These are phyloP conservation scores for Protobothrops flavoviridis DNA, from an alignment of 2,113 vertebrate genomes.

Conservation along the genomic window DNA sequence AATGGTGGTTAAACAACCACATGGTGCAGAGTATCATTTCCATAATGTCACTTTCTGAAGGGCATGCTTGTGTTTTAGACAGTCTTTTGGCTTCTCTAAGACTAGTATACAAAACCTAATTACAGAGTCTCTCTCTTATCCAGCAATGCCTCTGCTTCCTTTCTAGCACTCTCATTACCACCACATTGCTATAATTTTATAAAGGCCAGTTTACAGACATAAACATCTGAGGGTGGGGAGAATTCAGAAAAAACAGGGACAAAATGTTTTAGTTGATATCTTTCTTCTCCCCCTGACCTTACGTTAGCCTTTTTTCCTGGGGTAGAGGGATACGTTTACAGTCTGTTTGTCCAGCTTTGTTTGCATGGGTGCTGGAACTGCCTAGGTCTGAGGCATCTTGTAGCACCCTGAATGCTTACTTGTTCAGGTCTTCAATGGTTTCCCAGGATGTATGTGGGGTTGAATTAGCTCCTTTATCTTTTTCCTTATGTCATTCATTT, in stretches of 20 bases:
- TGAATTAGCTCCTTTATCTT: background rate
- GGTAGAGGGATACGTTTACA: background rate
- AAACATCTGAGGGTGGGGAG: background rate
- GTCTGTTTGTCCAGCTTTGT: background rate
- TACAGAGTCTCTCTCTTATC: constrained; percentile 22
- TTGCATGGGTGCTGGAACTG: background rate
- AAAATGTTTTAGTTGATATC: background rate
- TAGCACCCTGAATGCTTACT: background rate
- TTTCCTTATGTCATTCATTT: background rate
- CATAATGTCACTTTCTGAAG: constrained; percentile 59
- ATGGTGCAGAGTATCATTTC: constrained; percentile 37
- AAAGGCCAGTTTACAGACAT: background rate
- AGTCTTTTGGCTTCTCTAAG: constrained; percentile 39
- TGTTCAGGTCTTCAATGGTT: background rate
- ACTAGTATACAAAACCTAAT: constrained; percentile 39
- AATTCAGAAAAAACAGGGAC: background rate
- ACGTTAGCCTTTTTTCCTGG: background rate
- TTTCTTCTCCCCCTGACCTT: background rate
- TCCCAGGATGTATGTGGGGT: background rate
- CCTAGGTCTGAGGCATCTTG: background rate
- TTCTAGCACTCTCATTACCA: background rate
- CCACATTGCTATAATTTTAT: background rate
- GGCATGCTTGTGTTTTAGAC: constrained; percentile 38
- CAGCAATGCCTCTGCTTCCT: constrained; percentile 10
- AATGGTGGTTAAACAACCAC: constrained; percentile 38